Evolutionary conservation across 2,113 vertebrate genomes (phyloP), one percentile per base, ranked within the genome.

Genomic region (Agelaius tricolor): DNA sequence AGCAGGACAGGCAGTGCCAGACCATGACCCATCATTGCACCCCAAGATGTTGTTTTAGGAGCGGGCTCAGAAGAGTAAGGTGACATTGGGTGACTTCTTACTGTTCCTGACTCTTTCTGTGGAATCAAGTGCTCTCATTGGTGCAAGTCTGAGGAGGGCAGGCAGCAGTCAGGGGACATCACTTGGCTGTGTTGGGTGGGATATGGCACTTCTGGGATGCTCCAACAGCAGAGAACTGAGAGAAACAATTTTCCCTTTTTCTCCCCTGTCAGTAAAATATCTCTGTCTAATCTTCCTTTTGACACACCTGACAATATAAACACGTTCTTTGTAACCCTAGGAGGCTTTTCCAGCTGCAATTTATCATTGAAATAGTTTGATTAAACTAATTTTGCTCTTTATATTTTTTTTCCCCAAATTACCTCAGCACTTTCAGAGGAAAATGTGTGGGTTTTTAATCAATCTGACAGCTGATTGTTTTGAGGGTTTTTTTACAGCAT

Each of bases 401-500:
- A 46, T 82, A 65, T 49, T 54, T 84, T 76, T 94, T 86, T 93
- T 61, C 76, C 90, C 58, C 58, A 96, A 96, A 96, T 93, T 84
- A 90, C 57, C 20, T 87, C 55, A 61, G 59, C 35, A 58, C 22
- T 89, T 95, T 84, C 67, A 86, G 55, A 91, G 31, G 19, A 74
- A 84, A 84, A 19, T 17, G n/a, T 89, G 74, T 30, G 3, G 2
- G 13, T 33, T 96, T 95, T 95, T 92, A 92, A 87, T 84, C 81
- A 72, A 84, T 90, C 84, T 95, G 93, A 91, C 79, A 96, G 79
- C 58, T 88, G 84, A 97, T 95, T 94, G 78, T 96, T 96, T 91
- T 84, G 83, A 67, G 57, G 2, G 0, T 26, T 89, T 88, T 96
- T 97, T 94, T 86, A 92, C 62, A 77, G 41, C 51, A 89, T 95